Evolutionary conservation across 92 coral and sea anemone species (phyloP).

Genomic region (Muricea muricata): DNA sequence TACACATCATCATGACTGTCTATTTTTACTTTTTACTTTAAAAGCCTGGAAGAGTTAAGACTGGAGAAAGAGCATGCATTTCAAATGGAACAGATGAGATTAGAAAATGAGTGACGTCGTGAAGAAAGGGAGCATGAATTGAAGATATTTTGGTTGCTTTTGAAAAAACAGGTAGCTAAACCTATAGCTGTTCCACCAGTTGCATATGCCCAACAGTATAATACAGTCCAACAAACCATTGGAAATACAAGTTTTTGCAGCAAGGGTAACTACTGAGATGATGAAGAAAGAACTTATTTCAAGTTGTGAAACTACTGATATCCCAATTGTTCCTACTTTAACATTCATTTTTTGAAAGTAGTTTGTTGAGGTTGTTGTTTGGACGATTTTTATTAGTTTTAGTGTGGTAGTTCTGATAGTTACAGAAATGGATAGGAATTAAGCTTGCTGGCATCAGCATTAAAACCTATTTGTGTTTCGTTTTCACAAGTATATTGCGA

Average conservation of each 20-base stretch:
- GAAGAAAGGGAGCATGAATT: constrained; percentile 54
- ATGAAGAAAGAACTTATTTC: neutral
- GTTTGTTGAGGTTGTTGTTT: too few relatives aligned
- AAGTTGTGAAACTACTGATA: neutral
- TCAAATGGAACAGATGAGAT: constrained; percentile 27
- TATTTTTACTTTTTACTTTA: neutral
- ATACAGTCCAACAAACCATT: too few relatives aligned
- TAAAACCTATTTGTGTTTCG: too few relatives aligned
- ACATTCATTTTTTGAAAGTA: too few relatives aligned
- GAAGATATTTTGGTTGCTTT: constrained; percentile 33
- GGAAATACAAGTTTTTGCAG: too few relatives aligned
- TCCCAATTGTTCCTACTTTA: too few relatives aligned
- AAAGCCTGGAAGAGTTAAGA: constrained; percentile 37
- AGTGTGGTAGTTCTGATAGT: too few relatives aligned
- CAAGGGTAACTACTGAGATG: neutral
- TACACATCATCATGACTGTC: neutral
- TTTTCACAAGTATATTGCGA: too few relatives aligned
- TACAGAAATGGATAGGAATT: too few relatives aligned
- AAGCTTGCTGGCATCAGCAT: too few relatives aligned
- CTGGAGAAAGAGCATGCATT: constrained; percentile 35
- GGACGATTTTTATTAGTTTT: too few relatives aligned
- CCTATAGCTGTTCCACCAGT: neutral
- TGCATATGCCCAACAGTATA: neutral
- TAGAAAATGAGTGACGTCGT: constrained; percentile 43
- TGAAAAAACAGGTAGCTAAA: constrained; percentile 33